Evolutionary conservation across 2,797 vertebrate genomes (phyloP), one percentile per base, ranked within the genome.

Genomic region (Eidolon dupreanum): DNA sequence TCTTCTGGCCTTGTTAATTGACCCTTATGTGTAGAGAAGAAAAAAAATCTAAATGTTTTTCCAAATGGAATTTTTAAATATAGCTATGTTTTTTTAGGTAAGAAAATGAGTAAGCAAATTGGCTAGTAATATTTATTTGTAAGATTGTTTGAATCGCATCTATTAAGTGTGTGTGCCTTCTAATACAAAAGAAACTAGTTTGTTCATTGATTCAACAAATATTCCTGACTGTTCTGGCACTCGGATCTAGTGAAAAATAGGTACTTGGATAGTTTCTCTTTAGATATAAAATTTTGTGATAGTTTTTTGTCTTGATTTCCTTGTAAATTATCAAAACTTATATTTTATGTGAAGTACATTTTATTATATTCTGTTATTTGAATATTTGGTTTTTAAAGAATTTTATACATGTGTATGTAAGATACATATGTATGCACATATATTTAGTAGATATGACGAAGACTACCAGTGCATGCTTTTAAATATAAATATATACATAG

Each of bases 271-370:
- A 82, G 82, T 49, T 82, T 92, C n/a, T 92, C 22, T 87, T 75
- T 74, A 88, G 41, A 31, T 75, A 22, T 82, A 78, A 88, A 51
- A 55, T 78, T 95, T 84, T 88, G 16, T 71, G 26, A 83, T n/a
- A 74, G 36, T 93, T 83, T 63, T 88, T 3, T 61, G 22, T 63
- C 8, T 81, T 55, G 24, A 84, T 92, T 83, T 88, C 16, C 19
- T 84, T 92, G 53, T 84, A 70, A 83, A 19, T 83, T 61, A 81
- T 51, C 66, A 87, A 83, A 94, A 88, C 20, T 77, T 88, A 92
- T 24, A 20, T 63, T 65, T n/a, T 83, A 1, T 85, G 65, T 90
- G n/a, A 70, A 92, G 38, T 79, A 57, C 22, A 55, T 88, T 89
- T 84, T 88, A 63, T 78, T 81, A 71, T 38, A 74, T 68, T 89